phyloP scores from a whole-genome alignment of 2,113 vertebrate species.

The Abramis brama region DNA sequence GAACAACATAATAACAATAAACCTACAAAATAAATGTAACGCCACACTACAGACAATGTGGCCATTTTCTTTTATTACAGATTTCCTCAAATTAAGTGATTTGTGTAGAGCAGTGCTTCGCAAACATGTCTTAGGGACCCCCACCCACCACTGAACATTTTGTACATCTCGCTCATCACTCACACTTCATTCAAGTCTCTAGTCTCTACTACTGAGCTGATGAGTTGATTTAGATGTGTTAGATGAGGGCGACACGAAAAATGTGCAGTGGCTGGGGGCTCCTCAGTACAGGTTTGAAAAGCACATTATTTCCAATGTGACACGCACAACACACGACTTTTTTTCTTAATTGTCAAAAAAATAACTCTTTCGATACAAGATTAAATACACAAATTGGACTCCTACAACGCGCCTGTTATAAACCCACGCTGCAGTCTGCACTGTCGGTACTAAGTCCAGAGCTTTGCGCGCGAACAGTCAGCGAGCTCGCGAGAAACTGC shows the following conservation, averaged over 20 bases:
- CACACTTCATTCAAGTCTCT: no score
- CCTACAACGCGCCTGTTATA: background rate
- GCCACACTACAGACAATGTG: background rate
- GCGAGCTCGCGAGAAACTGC: background rate
- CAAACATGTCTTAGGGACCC: no score
- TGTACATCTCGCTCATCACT: no score
- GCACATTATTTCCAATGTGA: no score
- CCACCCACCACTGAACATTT: no score
- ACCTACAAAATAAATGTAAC: background rate
- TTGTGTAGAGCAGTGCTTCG: background rate
- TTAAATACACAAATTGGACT: no score
- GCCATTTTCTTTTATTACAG: background rate
- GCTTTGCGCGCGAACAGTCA: background rate
- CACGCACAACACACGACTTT: background rate
- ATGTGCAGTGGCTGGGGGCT: no score
- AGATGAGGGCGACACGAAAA: no score
- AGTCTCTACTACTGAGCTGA: no score
- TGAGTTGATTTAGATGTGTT: no score
- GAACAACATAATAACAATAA: background rate
- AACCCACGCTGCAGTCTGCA: background rate
- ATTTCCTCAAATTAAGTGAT: background rate
- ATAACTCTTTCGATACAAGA: background rate
- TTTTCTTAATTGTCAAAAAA: background rate
- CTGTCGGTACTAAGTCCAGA: background rate
- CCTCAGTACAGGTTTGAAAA: no score